A percentile compares a stretch with the other conserved stretches of the same genome.
Evolutionary conservation across 2,113 vertebrate species (phyloP).

Genomic region (Diglossa brunneiventris): DNA sequence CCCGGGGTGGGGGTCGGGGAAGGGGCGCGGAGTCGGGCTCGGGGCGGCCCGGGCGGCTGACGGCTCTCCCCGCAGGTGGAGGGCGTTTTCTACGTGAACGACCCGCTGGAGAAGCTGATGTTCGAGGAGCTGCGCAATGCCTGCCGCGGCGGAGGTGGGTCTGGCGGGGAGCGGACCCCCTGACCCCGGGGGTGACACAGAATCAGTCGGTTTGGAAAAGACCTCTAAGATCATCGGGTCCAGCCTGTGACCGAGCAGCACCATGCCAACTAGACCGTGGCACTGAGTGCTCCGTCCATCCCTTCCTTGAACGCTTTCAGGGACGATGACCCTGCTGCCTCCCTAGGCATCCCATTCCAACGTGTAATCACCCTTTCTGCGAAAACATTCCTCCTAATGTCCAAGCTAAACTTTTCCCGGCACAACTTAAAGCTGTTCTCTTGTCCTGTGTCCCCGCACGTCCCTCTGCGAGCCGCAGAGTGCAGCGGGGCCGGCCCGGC

Average conservation of each 20-base stretch:
- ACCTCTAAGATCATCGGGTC: accelerated
- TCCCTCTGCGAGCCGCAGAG: accelerated
- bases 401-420: too few species aligned
- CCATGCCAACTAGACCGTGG: background rate
- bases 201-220: background rate
- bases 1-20: too few species aligned
- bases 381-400: too few species aligned
- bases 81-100: constrained; percentile 95
- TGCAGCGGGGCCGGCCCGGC: background rate
- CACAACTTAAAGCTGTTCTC: accelerated
- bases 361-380: background rate
- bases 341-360: background rate
- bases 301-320: too few species aligned
- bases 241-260: background rate
- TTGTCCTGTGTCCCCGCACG: too few species aligned
- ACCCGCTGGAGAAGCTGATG: constrained; percentile 94
- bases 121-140: constrained; percentile 96
- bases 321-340: background rate
- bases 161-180: background rate
- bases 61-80: constrained; percentile 82
- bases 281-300: background rate
- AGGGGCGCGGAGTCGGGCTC: too few species aligned
- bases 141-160: constrained; percentile 89
- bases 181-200: too few species aligned
- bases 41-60: background rate